Base-by-base conservation (phyloP, 2,113 vertebrate species). In the Alaudala cheleensis region DNA sequence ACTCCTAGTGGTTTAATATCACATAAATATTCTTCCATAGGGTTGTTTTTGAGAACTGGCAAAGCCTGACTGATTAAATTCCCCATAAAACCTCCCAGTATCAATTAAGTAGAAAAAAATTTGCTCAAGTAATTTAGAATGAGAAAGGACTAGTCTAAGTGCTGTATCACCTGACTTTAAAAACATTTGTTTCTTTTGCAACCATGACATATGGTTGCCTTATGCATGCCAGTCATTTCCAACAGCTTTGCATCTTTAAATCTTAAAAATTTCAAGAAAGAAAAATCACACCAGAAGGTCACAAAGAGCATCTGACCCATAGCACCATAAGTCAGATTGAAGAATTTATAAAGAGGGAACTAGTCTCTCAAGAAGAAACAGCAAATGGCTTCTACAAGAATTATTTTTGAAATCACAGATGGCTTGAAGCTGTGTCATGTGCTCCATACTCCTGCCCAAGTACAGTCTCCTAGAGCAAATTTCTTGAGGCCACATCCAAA, bases 41-140 rank as follows among this genome's bases (percentile, higher is more conserved):
- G 37, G 21, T 42, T 94, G 57, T 54, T 90, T 84, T 61, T 84
- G 77, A 76, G 61, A 91, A 79, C n/a, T 40, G 61, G 57, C n/a
- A 92, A 92, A 90, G 70, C 45, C 57, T 76, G 61, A 84, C 85
- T 90, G 69, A 92, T 90, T 88, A 84, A 33, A 81, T 53, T 88
- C 86, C 28, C 25, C 54, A 88, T 86, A 83, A 95, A 90, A 70
- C 28, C 13, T 86, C 26, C 28, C 53, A 87, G 57, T 71, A 72
- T 84, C 78, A 95, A 83, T 91, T 95, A 93, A 51, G 49, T 50
- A 72, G 24, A 88, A 33, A 85, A 94, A 96, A 92, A 84, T 53
- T 76, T 13, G 51, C 25, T 88, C 50, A 73, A 81, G 37, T 69
- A 28, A 78, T 88, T 92, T 83, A 25, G 85, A 84, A 37, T 42